Base-by-base conservation (phyloP, 2,888 invertebrate genomes). In the Ochropacha duplaris region DNA sequence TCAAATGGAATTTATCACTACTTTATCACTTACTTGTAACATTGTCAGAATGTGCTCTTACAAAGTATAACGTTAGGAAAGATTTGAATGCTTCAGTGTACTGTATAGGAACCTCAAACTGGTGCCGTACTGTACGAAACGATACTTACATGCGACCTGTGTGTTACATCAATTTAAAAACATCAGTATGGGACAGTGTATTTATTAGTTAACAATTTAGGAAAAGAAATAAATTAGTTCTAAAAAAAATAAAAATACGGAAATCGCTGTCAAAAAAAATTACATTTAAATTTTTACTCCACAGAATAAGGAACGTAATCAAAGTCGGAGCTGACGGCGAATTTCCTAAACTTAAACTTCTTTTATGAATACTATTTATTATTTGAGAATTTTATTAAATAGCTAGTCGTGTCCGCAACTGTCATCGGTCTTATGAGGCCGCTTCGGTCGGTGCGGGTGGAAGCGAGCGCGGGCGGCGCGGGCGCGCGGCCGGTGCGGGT, bases 401-500 rank as follows among this genome's bases (percentile, higher is more conserved):
- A 44, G 44, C 44, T 44, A 44, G n/a, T 31, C 22, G 28, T 57
- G 50, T 26, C 4, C 34, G 50, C 44, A 49, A 12, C 44, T 50
- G 55, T 51, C 39, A 24, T 19, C 54, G 50, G 57, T 34, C 14
- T 50, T 22, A 24, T 1, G 34, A 9, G 16, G 56, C 62, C 54
- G 52, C 54, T 54, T 61, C 16, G 56, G 49, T 57, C 56, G 3
- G 19, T 19, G 50, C 59, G 39, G 28, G 58, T 54, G 61, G 54
- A 59, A 39, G 57, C 55, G n/a, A 19, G 31, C 16, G 6, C 14
- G 57, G 61, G 54, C 59, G 49, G 57, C 55, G n/a, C 31, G 31
- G 34, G n/a, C 14, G 57, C 50, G 56, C 51, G 60, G n/a, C n/a
- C n/a, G n/a, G n/a, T 49, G 50, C 57, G 59, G 52, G 56, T 58